phyloP scores from a whole-genome alignment of 2,113 vertebrate species.

The Vicugna pacos region DNA sequence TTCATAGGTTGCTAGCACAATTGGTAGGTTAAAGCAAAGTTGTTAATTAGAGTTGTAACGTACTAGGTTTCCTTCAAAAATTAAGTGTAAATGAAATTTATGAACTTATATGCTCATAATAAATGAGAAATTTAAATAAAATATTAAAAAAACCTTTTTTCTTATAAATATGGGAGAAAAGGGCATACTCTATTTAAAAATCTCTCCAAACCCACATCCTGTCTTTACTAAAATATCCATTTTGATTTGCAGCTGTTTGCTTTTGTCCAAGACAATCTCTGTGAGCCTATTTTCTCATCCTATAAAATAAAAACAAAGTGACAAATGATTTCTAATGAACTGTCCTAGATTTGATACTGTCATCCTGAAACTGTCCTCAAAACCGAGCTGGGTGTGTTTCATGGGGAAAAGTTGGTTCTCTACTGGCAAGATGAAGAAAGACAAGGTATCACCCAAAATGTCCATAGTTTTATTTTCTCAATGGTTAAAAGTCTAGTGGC shows the following conservation, averaged over 20 bases:
- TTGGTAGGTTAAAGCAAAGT: not conserved
- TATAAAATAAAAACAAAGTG: not conserved
- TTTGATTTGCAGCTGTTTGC: not conserved
- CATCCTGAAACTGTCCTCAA: not conserved
- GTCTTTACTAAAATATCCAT: not conserved
- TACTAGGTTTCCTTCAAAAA: not conserved
- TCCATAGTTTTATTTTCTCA: constrained; percentile 50
- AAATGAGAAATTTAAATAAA: not conserved
- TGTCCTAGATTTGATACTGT: not conserved
- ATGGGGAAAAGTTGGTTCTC: not conserved
- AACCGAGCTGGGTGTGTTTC: not conserved
- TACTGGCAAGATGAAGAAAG: not conserved
- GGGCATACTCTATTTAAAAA: not conserved
- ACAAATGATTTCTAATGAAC: not conserved
- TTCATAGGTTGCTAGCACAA: not conserved
- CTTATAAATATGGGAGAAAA: not conserved
- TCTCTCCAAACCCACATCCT: not conserved
- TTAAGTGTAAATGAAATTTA: not conserved
- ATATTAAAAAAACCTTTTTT: not conserved
- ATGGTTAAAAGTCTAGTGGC: not conserved
- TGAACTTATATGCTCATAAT: not conserved
- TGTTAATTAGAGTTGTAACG: not conserved
- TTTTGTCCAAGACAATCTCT: not conserved
- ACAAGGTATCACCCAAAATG: not conserved
- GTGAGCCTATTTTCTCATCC: not conserved